Base-by-base conservation (phyloP, 2,113 vertebrate genomes). In the Phainopepla nitens region DNA sequence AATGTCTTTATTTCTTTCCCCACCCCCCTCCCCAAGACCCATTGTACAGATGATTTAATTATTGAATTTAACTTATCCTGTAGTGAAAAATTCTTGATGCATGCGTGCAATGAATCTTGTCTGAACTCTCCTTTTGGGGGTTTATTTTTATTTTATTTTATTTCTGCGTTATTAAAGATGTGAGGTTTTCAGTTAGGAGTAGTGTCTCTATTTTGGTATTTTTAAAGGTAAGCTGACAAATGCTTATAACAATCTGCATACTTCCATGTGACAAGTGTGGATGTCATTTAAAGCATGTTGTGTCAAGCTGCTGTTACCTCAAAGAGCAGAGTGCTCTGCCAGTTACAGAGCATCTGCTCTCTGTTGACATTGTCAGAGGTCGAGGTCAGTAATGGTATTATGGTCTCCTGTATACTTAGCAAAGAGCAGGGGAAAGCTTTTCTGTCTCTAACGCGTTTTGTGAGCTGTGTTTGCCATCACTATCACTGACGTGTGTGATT, bases 341-440 rank as follows among this genome's bases (percentile, higher is more conserved):
- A 68, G 82, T 41, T 69, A 82, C 4, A 35, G 85, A 97, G 92
- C 97, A 97, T 94, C 96, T 97, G 97, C 80, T 96, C 82, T 94
- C 90, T 97, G 95, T 97, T 97, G 97, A 97, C 97, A 94, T 85
- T 96, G 87, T 89, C 91, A 82, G 90, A 92, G 87, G 70, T 71
- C n/a, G 89, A 83, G 89, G 89, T 94, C 93, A 95, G 89, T 96
- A 96, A 95, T 94, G 95, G 82, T 80, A 82, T 97, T 91, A 69
- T 92, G 75, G 81, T 73, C 87, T 83, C 71, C 92, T 96, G 92
- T 81, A 36, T 75, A 8, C 68, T 87, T 91, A 94, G 89, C 79
- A 93, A 71, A 96, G 56, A 94, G 73, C 88, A 90, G 80, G 56
- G 58, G 51, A 89, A 93, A 95, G 94, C 92, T 97, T 85, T 92